Evolutionary conservation across 2,113 vertebrate genomes (phyloP), one percentile per base, ranked within the genome.

Genomic region (Nerophis ophidion): DNA sequence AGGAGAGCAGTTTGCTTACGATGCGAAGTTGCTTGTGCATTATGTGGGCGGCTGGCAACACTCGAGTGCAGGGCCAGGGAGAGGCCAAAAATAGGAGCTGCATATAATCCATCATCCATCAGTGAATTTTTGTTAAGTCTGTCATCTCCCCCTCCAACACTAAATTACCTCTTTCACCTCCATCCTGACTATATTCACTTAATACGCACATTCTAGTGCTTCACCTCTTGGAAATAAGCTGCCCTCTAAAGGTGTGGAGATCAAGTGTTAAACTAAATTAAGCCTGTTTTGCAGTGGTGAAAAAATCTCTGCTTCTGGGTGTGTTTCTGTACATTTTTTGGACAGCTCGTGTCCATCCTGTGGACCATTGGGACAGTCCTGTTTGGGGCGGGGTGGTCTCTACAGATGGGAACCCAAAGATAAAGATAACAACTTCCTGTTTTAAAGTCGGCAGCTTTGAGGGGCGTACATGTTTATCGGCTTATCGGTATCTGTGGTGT

Each of bases 401-500:
- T 44, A 75, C 88, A 89, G 86, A 91, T 88, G 90, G 72, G 73
- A 76, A 81, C 56, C 61, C 56, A 17, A 51, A 79, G 90, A 90
- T 91, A 90, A 89, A 34, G 72, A 57, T 88, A 89, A 88, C 79
- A 69, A 62, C 80, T 89, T 90, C 90, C 89, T 88, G 88, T 89
- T 88, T 82, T 76, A 82, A 81, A 48, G 71, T 77, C 74, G 38
- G 70, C 38, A 10, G 72, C 81, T 87, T 84, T 84, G 77, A 86
- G 82, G 26, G 55, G 40, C 54, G 36, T 68, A 60, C 63, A 8
- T 60, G 72, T 76, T 85, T 86, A 83, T 85, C 76, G 33, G 54
- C 8, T 13, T 4, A 14, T 26, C 12, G 19, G 5, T 35, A 11
- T 38, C 45, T 56, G 16, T 12, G 64, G 33, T 78, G 74, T 81